Evolutionary conservation across 2,113 vertebrate genomes (phyloP), one percentile per base, ranked within the genome.

Genomic region (Abramis brama): DNA sequence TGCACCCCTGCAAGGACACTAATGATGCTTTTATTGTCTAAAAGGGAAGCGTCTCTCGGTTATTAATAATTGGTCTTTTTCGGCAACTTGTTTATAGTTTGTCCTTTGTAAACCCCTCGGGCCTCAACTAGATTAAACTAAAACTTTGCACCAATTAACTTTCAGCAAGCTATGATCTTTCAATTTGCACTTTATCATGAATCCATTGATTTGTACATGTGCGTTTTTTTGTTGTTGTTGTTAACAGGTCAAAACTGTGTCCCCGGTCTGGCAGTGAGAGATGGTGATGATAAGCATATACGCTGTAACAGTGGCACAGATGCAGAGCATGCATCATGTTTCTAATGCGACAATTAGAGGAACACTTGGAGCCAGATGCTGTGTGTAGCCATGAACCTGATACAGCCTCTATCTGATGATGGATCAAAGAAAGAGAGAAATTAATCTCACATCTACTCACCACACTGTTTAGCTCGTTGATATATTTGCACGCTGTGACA

Each of bases 291-390:
- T 77, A 59, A 78, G 47, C 83, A 86, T 62, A 85, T 64, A 71
- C 50, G 21, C 68, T 23, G 55, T 45, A 70, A 73, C 64, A 70
- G 68, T 52, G 68, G 82, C 71, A 39, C 87, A 88, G 85, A 84
- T 82, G 87, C 82, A 70, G 71, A 85, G 68, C 73, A 60, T 86
- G 85, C 68, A 45, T 68, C 50, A 59, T 64, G 74, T 88, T 88
- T 86, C 87, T 86, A 84, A 86, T 84, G 71, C 81, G 82, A 82
- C 60, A 86, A 84, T 88, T 88, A 84, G 81, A 86, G 59, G 79
- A 66, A 79, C 77, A 84, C 60, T 59, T 62, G 77, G 78, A 86
- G 85, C 77, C 85, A 86, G 82, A 88, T 86, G 87, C 84, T 50
- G 82, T 86, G 75, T 71, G 74, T 78, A 74, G 55, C 45, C 39